These are phyloP conservation scores for Parotocinclus haroldoi DNA, from an alignment of 2,797 vertebrate genomes.

Conservation along the genomic window DNA sequence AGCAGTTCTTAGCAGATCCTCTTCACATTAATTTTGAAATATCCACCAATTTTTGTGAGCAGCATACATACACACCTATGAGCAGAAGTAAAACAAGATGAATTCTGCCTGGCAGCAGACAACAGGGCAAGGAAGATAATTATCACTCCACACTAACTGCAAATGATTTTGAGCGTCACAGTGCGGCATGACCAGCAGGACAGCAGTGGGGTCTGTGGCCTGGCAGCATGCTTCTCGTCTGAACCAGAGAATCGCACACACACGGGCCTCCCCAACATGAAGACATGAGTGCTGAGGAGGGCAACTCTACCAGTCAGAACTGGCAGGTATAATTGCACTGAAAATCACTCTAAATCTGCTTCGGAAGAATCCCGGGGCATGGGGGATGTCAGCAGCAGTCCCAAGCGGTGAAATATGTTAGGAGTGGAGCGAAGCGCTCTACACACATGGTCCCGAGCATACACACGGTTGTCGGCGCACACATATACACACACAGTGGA, in stretches of 20 bases:
- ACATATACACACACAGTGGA: constrained; percentile 53
- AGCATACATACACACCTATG: constrained; percentile 41
- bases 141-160: constrained; percentile 63
- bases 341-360: constrained; percentile 77
- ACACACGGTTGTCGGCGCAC: constrained; percentile 42
- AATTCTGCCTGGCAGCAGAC: constrained; percentile 51
- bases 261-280: constrained; percentile 58
- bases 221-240: constrained; percentile 11
- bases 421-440: constrained; percentile 44
- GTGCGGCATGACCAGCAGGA: background rate
- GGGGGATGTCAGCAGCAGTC: constrained; percentile 64
- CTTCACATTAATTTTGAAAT: too few relatives aligned
- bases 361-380: constrained; percentile 65
- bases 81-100: constrained; percentile 41
- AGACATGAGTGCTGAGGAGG: constrained; percentile 66
- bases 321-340: constrained; percentile 77
- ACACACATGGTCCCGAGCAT: constrained; percentile 34
- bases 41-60: too few relatives aligned
- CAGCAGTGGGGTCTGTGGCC: background rate
- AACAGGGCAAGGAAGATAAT: constrained; percentile 60
- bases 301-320: constrained; percentile 69
- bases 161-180: constrained; percentile 56
- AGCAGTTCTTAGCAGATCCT: too few relatives aligned
- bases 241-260: constrained; percentile 34
- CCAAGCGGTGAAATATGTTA: constrained; percentile 69